Evolutionary conservation across 1,140 invertebrate genomes (phyloP).

Genomic region (Halictus rubicundus): DNA sequence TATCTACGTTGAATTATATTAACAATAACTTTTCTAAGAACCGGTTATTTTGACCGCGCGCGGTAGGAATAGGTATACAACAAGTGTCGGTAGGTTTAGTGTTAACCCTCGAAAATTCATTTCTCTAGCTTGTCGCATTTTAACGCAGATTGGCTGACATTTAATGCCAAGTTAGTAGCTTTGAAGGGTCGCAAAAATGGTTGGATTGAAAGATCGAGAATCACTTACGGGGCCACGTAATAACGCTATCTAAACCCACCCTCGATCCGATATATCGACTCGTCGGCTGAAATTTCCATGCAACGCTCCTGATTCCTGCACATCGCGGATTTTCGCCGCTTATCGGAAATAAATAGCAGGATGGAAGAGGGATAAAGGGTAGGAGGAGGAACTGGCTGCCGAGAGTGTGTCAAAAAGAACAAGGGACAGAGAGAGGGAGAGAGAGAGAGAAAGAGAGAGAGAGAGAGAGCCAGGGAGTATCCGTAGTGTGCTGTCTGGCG

Average conservation of each 20-base stretch:
- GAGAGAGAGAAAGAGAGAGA: background rate
- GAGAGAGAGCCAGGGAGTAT: background rate
- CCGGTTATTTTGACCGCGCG: too few species aligned
- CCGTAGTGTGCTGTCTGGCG: slow-evolving; percentile 30
- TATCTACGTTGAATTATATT: too few species aligned
- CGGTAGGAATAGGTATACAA: too few species aligned
- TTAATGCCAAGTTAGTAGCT: too few species aligned
- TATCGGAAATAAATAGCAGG: slow-evolving; percentile 38
- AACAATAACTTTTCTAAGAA: too few species aligned
- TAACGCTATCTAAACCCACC: background rate
- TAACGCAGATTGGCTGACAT: too few species aligned
- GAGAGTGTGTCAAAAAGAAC: background rate
- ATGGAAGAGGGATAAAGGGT: background rate
- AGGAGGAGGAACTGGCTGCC: background rate
- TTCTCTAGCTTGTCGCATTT: too few species aligned
- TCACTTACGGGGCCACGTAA: background rate
- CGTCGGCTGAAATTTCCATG: slow-evolving; percentile 32
- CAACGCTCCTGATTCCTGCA: slow-evolving; percentile 18
- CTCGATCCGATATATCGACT: background rate
- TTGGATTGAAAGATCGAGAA: background rate
- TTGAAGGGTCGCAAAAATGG: background rate
- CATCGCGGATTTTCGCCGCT: slow-evolving; percentile 36
- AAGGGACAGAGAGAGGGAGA: slow-evolving; percentile 1
- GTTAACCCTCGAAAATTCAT: too few species aligned
- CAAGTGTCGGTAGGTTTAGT: too few species aligned